Base-by-base conservation (phyloP, 1,140 invertebrate genomes). In the Mercenaria mercenaria region DNA sequence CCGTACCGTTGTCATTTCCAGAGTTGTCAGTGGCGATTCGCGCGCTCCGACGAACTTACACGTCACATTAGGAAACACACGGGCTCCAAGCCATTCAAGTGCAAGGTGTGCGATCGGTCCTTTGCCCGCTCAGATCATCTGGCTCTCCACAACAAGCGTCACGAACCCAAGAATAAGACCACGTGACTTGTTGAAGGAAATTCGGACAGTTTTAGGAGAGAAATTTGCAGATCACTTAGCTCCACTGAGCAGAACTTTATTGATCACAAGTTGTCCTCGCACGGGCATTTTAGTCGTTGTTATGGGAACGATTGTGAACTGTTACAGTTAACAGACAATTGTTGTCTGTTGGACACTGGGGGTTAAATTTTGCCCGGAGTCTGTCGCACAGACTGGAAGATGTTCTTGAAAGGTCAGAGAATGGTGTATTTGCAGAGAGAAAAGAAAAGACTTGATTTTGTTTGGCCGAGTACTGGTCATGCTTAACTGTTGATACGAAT, bases 21-120 rank as follows among this genome's bases (percentile, higher is more conserved):
- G 29, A 95, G 90, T 34, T 99, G 99, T 96, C 99, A 99, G 95
- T 97, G 99, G 85, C 97, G 99, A 72, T 99, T 99, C 96, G 99
- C 99, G 6, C 97, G 99, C 67, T 99, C 98, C 26, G 99, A 99
- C 96, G 99, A 99, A 96, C 97, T 99, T 37, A 99, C 99, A 10
- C 91, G 96, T 39, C 96, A 96, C 91, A 95, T 96, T 79, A 93
- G 96, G 80, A 96, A 96, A 86, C 96, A 96, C 92, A 96, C 96
- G 0, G 96, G 96, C 34, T 95, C 95, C 84, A 96, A 96, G 90
- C 96, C 96, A 67, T 96, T 96, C 93, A 95, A 94, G 86, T 96
- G 96, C 90, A 94, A 94, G 64, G 94, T 95, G n/a, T 99, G 99
- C 96, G 98, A 99, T 93, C 97, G 98, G 50, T 96, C 96, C 59